Evolutionary conservation across 1,140 invertebrate species (phyloP).

Genomic region (Agrypnia vestita): DNA sequence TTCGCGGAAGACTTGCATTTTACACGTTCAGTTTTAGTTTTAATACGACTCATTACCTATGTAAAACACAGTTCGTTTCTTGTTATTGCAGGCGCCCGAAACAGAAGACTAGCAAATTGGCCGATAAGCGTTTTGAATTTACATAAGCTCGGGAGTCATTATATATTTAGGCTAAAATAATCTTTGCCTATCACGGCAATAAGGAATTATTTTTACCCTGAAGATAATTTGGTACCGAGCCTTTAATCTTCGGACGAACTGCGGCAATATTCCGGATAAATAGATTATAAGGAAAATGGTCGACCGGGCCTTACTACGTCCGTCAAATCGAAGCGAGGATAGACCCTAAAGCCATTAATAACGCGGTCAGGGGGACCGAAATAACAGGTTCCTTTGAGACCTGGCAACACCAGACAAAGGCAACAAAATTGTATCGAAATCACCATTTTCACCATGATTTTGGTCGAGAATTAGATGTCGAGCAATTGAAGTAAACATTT

Average conservation of each 20-base stretch:
- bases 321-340: slow-evolving; percentile 10
- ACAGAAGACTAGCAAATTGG: slow-evolving; percentile 22
- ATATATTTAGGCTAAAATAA: slow-evolving; percentile 45
- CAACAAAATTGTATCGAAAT: slow-evolving; percentile 10
- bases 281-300: slow-evolving; percentile 44
- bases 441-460: not conserved
- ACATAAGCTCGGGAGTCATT: slow-evolving; percentile 53
- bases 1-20: too few species aligned
- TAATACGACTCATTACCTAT: not conserved
- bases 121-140: slow-evolving; percentile 52
- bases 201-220: slow-evolving; percentile 55
- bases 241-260: slow-evolving; percentile 42
- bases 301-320: slow-evolving; percentile 7
- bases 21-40: not conserved
- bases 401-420: slow-evolving; percentile 24
- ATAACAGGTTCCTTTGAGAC: not conserved
- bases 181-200: slow-evolving; percentile 42
- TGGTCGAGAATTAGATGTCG: too few species aligned
- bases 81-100: not conserved
- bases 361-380: slow-evolving; percentile 6
- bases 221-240: slow-evolving; percentile 19
- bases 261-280: slow-evolving; percentile 55
- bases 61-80: not conserved
- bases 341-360: slow-evolving; percentile 6
- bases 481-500: too few species aligned